Evolutionary conservation across 2,113 vertebrate species (phyloP).

Genomic region (Junco hyemalis): DNA sequence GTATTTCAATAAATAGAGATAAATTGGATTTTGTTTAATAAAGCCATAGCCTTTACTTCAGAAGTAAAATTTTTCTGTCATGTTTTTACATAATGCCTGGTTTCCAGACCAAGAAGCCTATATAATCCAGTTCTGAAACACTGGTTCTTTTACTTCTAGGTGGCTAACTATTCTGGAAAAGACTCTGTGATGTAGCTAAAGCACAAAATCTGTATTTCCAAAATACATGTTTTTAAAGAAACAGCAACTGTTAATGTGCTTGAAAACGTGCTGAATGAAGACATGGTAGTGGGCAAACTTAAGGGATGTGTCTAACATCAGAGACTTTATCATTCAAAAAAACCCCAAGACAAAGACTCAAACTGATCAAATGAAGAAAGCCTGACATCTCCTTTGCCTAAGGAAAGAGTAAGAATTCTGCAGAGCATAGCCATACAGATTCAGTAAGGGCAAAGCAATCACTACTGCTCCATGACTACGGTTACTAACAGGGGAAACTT

Average conservation of each 20-base stretch:
- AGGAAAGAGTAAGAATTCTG: not conserved
- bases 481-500: not conserved
- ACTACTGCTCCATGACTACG: not conserved
- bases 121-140: not conserved
- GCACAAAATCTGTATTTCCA: not conserved
- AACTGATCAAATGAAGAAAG: not conserved
- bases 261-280: not conserved
- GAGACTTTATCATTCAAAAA: not conserved
- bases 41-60: slow-evolving; percentile 23
- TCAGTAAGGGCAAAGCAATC: not conserved
- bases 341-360: not conserved
- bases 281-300: not conserved
- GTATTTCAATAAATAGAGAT: not conserved
- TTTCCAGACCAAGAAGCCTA: not conserved
- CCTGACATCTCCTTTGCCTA: not conserved
- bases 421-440: not conserved
- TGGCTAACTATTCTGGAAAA: not conserved
- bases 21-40: not conserved
- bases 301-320: not conserved
- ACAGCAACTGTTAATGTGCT: not conserved
- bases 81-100: not conserved
- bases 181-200: not conserved
- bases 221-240: not conserved
- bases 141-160: not conserved
- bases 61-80: not conserved